Conservation (phyloP, 2,113 vertebrate species). For the Struthidea cinerea region DNA sequence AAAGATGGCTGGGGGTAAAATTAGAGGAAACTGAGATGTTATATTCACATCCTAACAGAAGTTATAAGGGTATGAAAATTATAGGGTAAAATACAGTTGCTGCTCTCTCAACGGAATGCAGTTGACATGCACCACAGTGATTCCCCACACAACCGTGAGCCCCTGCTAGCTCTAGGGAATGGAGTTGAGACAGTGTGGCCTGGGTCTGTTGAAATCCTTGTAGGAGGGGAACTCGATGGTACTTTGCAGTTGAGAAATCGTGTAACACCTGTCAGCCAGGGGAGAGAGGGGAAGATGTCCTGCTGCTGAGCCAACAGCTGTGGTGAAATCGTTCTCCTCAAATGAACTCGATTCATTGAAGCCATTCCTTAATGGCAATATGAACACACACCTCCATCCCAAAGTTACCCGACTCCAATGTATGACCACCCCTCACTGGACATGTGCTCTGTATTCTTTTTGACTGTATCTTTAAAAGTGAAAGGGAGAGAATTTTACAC, state of each 20-base stretch:
- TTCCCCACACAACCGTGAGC: not conserved
- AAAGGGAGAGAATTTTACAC: not conserved
- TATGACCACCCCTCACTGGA: too few relatives aligned
- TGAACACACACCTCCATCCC: not conserved
- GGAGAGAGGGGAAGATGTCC: not conserved
- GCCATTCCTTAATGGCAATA: not conserved
- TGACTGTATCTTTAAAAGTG: not conserved
- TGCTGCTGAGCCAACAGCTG: not conserved
- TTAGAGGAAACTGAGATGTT: not conserved
- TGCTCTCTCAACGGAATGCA: not conserved
- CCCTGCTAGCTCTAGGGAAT: not conserved
- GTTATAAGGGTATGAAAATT: not conserved
- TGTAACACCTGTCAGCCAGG: not conserved
- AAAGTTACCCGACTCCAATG: rapidly evolving
- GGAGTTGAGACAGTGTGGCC: not conserved
- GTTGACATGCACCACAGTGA: not conserved
- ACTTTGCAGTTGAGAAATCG: not conserved
- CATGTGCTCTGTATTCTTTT: not conserved
- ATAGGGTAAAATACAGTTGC: not conserved
- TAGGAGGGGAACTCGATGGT: not conserved
- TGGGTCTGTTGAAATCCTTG: not conserved
- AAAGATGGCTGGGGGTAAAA: not conserved
- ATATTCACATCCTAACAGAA: not conserved
- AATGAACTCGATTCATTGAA: not conserved
- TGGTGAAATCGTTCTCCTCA: not conserved